Evolutionary conservation across 2,888 invertebrate species (phyloP), one percentile per base, ranked within the genome.

Genomic region (Sesia apiformis): DNA sequence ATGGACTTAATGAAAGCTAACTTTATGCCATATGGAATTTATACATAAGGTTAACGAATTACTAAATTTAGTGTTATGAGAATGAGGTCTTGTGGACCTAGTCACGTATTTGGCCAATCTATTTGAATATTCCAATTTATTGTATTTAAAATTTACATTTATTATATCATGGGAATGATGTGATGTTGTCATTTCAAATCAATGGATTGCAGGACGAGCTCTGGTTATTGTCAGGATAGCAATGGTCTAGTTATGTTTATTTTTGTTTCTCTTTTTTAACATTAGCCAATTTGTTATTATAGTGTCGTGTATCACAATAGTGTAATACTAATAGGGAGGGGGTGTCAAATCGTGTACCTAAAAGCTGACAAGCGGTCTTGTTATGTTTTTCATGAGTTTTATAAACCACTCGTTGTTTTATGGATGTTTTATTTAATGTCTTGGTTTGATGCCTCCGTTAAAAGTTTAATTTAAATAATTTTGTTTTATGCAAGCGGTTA

Each of bases 361-460:
- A 73, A 83, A 75, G 73, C 79, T 75, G 76, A 74, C 71, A 64
- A 66, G 72, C 71, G 68, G 72, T 75, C 78, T 83, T 82, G 84
- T 88, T 85, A 86, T 84, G 81, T 83, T 82, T 82, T 84, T 83
- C 81, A 81, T 83, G 67, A 84, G 84, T 83, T 87, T 85, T 88
- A 88, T 84, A 80, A 83, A 83, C 85, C 69, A 83, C 84, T 76
- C 83, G 82, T 87, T 86, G 85, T 86, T 84, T 46, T 85, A 84
- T 84, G 78, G 83, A 77, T 80, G 76, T 78, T 83, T 84, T 86
- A 79, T 82, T 83, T 74, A 69, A 80, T 84, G 79, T 86, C 78
- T 87, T 86, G 89, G 89, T 90, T 90, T 89, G 89, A 89, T 88
- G 85, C 90, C 89, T 89, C 89, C 89, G 79, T 86, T 85, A 74